Evolutionary conservation across 2,888 invertebrate genomes (phyloP).

Genomic region (Byasa hedistus): DNA sequence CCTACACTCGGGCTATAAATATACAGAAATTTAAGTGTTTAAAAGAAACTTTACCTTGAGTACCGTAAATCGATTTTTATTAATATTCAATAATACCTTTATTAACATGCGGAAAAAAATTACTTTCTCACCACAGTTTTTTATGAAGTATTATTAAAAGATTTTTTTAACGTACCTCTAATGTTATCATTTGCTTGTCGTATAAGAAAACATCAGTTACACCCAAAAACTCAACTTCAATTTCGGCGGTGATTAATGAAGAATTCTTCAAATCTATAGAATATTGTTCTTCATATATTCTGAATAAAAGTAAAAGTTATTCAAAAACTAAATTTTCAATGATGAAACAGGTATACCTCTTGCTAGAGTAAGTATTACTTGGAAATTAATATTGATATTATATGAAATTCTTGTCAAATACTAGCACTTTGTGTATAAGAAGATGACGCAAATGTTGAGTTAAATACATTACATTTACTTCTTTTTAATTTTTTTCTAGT

Average conservation of each 20-base stretch:
- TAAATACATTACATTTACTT: too few species aligned
- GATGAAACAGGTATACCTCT: not conserved
- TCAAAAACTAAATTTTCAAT: not conserved
- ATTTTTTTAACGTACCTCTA: slow-evolving; percentile 49
- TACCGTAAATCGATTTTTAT: not conserved
- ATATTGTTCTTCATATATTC: slow-evolving; percentile 67
- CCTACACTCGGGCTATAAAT: slow-evolving; percentile 61
- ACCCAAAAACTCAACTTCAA: slow-evolving; percentile 67
- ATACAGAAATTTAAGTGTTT: not conserved
- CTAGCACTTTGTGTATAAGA: too few species aligned
- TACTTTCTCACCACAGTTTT: too few species aligned
- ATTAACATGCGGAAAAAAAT: too few species aligned
- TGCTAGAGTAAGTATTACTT: too few species aligned
- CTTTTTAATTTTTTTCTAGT: too few species aligned
- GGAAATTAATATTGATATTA: too few species aligned
- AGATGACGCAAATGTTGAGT: too few species aligned
- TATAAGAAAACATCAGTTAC: slow-evolving; percentile 69
- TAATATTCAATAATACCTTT: too few species aligned
- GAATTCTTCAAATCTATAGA: slow-evolving; percentile 77
- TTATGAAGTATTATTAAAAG: not conserved
- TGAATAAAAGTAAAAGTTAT: not conserved
- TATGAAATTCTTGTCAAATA: too few species aligned
- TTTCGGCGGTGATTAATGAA: slow-evolving; percentile 72
- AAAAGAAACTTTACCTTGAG: not conserved
- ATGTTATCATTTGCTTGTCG: slow-evolving; percentile 54